These are phyloP conservation scores for Reinhardtius hippoglossoides DNA, from an alignment of 2,113 vertebrate species.

Conservation along the genomic window DNA sequence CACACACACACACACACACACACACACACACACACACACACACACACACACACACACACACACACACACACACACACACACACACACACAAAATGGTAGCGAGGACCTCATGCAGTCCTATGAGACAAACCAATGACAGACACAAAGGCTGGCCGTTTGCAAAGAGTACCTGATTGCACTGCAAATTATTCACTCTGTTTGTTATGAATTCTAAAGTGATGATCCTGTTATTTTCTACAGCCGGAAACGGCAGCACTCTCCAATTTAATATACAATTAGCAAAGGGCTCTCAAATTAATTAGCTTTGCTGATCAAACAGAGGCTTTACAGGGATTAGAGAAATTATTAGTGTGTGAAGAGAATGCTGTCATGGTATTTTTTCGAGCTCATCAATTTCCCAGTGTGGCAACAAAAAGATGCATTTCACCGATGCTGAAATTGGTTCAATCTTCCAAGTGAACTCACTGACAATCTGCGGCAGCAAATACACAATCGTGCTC, in stretches of 20 bases:
- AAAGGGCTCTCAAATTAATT: constrained; percentile 44
- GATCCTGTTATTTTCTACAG: constrained; percentile 6
- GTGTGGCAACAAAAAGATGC: constrained; percentile 14
- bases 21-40: too few relatives aligned
- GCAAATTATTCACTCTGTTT: constrained; percentile 40
- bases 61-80: too few relatives aligned
- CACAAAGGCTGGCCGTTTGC: constrained; percentile 39
- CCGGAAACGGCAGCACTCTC: constrained; percentile 15
- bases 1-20: too few relatives aligned
- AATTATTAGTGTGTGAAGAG: constrained; percentile 43
- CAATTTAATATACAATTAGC: constrained; percentile 35
- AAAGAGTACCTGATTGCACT: constrained; percentile 32
- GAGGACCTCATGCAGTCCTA: constrained; percentile 15
- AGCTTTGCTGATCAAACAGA: constrained; percentile 46
- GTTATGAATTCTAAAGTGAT: constrained; percentile 30
- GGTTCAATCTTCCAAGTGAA: background rate
- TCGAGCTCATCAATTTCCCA: constrained; percentile 29
- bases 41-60: too few relatives aligned
- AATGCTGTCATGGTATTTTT: constrained; percentile 37
- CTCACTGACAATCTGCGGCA: background rate
- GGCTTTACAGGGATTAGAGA: constrained; percentile 49
- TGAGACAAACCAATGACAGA: constrained; percentile 36
- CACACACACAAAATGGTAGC: constrained; percentile 21
- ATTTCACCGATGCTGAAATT: constrained; percentile 4
- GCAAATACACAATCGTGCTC: constrained; percentile 10